phyloP scores from a whole-genome alignment of 2,888 invertebrate species.

The Thyatira batis region DNA sequence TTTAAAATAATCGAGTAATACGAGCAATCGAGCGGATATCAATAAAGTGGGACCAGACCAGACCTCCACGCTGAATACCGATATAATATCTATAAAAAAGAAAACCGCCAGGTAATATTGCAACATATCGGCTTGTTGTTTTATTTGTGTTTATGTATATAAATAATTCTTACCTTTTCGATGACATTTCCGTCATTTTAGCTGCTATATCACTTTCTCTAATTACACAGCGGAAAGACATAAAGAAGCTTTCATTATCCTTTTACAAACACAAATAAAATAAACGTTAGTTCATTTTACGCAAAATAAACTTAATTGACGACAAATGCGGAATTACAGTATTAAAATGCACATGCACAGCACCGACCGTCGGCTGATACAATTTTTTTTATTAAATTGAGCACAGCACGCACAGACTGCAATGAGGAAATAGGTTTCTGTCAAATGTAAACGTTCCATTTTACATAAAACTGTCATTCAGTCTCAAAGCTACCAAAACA shows the following conservation, averaged over 20 bases:
- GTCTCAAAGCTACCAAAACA: too few relatives aligned
- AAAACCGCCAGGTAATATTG: constrained; percentile 7
- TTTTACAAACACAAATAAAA: constrained; percentile 21
- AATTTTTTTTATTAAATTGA: constrained; percentile 24
- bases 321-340: constrained; percentile 24
- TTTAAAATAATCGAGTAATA: background rate
- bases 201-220: constrained; percentile 39
- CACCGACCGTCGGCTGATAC: constrained; percentile 35
- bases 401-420: background rate
- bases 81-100: background rate
- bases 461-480: too few relatives aligned
- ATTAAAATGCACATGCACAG: constrained; percentile 31
- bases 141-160: constrained; percentile 2
- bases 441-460: too few relatives aligned
- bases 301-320: constrained; percentile 17
- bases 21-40: background rate
- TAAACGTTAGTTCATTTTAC: constrained; percentile 30
- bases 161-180: constrained; percentile 67
- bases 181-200: constrained; percentile 78
- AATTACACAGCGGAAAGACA: constrained; percentile 39
- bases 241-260: constrained; percentile 55
- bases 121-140: background rate
- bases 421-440: background rate
- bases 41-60: constrained; percentile 1
- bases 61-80: constrained; percentile 1